Evolutionary conservation across 2,888 invertebrate genomes (phyloP), one percentile per base, ranked within the genome.

Genomic region (Pseudococcus jackbeardsleyi): DNA sequence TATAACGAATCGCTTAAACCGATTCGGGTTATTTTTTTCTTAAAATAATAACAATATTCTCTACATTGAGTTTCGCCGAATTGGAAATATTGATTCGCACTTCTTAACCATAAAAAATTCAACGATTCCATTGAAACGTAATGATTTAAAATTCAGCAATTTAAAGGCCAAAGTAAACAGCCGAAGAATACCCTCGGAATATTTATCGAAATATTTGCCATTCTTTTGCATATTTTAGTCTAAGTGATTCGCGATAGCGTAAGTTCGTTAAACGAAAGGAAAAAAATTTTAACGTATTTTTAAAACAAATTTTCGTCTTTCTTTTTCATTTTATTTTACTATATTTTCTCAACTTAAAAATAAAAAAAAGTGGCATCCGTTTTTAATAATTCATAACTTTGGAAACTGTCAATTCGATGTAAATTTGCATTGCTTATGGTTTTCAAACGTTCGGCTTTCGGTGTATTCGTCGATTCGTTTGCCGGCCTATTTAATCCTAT

Each of bases 111-210:
- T 22, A 19, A 64, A 64, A 64, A 64, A 64, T 64, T 64, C 64
- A 64, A 64, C 64, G 5, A 64, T 22, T 64, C 22, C 11, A 64
- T 64, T 64, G 22, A 64, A 64, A 64, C 22, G 64, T 64, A 64
- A 64, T 64, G 64, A 64, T 64, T 64, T 64, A 64, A 64, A 64
- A 64, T 64, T 64, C 64, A 64, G 64, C 64, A 64, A 64, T 64
- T 64, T 64, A 64, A 64, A 64, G 22, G 64, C 64, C 64, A 64
- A 64, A 64, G 64, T 64, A 64, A 64, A 64, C 64, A 64, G 64
- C 64, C 22, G 64, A 64, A 22, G 64, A 64, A 64, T 64, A 64
- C 64, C 64, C 64, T 64, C 22, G 22, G 64, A 64, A 64, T 64
- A 64, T 64, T 64, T 64, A 64, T 19, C 64, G 64, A 64, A 64